Conservation (phyloP, 2,113 vertebrate genomes). For the Polypterus bichir region DNA sequence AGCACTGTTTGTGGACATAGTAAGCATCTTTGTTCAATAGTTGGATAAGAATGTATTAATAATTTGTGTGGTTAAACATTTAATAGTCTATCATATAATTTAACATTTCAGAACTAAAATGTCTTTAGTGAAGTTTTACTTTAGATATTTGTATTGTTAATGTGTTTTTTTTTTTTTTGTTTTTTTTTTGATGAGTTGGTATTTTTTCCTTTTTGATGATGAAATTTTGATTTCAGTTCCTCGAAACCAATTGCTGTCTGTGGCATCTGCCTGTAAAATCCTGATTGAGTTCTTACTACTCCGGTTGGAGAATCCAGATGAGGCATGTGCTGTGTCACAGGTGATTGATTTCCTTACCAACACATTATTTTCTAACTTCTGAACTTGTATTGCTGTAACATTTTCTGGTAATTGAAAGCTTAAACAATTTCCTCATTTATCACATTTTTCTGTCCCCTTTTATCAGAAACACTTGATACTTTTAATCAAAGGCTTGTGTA, state of each 20-base stretch:
- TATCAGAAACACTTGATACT: constrained; percentile 93
- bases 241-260: constrained; percentile 85
- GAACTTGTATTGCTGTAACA: not conserved
- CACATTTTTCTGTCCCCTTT: not conserved
- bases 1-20: constrained; percentile 91
- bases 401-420: not conserved
- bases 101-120: not conserved
- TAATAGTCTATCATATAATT: not conserved
- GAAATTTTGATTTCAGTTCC: constrained; percentile 58
- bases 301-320: constrained; percentile 90
- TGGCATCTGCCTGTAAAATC: constrained; percentile 91
- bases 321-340: constrained; percentile 96
- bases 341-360: constrained; percentile 36
- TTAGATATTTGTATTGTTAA: not conserved
- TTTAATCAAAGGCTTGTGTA: constrained; percentile 94
- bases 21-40: constrained; percentile 44
- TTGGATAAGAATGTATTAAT: not conserved
- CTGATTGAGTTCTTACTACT: constrained; percentile 92
- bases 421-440: not conserved
- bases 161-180: not conserved
- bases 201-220: not conserved
- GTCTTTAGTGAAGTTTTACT: not conserved
- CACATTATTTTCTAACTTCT: not conserved
- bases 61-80: not conserved
- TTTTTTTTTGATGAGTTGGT: no score